These are phyloP conservation scores for Bombyx mandarina DNA, from an alignment of 1,140 invertebrate species.

Conservation along the genomic window DNA sequence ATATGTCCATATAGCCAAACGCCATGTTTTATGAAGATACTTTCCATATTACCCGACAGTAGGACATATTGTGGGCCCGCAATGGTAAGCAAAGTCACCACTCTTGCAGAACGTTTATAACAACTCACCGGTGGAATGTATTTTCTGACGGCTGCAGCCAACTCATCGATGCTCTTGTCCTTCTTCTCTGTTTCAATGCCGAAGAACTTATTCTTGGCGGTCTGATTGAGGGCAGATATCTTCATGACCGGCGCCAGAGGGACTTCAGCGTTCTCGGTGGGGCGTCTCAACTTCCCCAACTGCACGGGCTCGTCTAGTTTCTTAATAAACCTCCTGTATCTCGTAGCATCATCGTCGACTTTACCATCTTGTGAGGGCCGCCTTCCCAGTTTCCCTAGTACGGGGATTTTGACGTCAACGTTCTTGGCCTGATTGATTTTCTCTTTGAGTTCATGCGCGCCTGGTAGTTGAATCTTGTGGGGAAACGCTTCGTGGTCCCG, in stretches of 20 bases:
- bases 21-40: no score
- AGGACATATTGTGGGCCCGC: no score
- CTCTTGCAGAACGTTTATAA: no score
- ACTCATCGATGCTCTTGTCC: slow-evolving; percentile 50
- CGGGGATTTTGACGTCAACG: slow-evolving; percentile 38
- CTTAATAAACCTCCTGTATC: slow-evolving; percentile 39
- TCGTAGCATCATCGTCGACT: slow-evolving; percentile 35
- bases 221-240: slow-evolving; percentile 52
- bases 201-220: slow-evolving; percentile 60
- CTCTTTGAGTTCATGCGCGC: slow-evolving; percentile 53
- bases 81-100: no score
- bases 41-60: no score
- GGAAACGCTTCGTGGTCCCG: slow-evolving; percentile 27
- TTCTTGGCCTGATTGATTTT: slow-evolving; percentile 49
- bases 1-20: no score
- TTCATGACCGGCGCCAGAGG: slow-evolving; percentile 38
- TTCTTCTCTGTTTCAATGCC: slow-evolving; percentile 46
- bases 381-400: slow-evolving; percentile 47
- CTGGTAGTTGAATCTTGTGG: slow-evolving; percentile 37
- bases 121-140: slow-evolving; percentile 57
- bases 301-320: slow-evolving; percentile 53
- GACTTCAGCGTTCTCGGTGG: slow-evolving; percentile 33
- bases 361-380: slow-evolving; percentile 47
- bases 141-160: slow-evolving; percentile 55
- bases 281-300: slow-evolving; percentile 48